A percentile compares a stretch with the other conserved stretches of the same genome.
phyloP scores from a whole-genome alignment of 2,888 invertebrate species.

The Kryphioiulus occultus region DNA sequence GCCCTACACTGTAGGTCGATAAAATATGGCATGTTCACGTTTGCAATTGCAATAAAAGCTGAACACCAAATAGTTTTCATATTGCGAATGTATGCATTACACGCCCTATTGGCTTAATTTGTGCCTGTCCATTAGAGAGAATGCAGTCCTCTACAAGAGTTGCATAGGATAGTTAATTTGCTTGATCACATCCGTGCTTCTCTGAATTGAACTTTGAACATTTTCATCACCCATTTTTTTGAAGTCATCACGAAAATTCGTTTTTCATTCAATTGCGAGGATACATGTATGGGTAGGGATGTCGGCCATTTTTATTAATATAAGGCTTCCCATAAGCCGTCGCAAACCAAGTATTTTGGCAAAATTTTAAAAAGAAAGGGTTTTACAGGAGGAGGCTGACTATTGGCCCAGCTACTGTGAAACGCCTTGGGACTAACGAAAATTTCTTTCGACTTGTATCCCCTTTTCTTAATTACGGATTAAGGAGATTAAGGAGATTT shows the following conservation, averaged over 20 bases:
- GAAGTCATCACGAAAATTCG: constrained; percentile 21
- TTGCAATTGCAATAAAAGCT: constrained; percentile 36
- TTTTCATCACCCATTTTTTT: constrained; percentile 39
- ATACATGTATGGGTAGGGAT: background rate
- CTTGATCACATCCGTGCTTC: background rate
- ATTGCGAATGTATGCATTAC: constrained; percentile 28
- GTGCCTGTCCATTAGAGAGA: background rate
- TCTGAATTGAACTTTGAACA: constrained; percentile 36
- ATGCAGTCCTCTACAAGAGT: constrained; percentile 34
- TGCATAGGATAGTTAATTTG: constrained; percentile 36
- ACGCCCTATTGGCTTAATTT: constrained; percentile 13
- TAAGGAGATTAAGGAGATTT: background rate
- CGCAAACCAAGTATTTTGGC: background rate
- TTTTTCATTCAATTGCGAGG: constrained; percentile 32
- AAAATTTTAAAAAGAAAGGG: constrained; percentile 35
- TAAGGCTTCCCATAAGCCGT: constrained; percentile 1
- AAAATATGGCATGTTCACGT: constrained; percentile 31
- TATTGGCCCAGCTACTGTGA: constrained; percentile 17
- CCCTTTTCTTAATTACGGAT: constrained; percentile 24
- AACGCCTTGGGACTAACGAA: background rate
- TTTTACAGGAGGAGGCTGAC: constrained; percentile 35
- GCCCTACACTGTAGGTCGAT: background rate
- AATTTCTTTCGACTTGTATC: background rate
- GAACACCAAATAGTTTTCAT: constrained; percentile 1
- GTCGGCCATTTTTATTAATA: background rate